Percentiles rank a stretch among this genome's conserved stretches.
Evolutionary conservation across 2,888 invertebrate species (phyloP).

Genomic region (Tortrix viridana): DNA sequence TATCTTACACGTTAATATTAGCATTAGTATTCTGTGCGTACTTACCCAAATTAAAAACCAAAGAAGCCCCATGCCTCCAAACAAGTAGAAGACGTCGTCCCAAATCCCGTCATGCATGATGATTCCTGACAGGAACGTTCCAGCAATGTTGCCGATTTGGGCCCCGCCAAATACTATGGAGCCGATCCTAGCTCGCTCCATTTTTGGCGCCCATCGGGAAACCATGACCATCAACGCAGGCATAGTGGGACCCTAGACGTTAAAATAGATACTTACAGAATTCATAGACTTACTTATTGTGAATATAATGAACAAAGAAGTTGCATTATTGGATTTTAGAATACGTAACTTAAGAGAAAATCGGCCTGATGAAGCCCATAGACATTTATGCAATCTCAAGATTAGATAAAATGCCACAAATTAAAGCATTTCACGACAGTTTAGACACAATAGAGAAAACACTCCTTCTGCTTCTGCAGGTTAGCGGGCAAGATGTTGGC

Average conservation of each 20-base stretch:
- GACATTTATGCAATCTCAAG: no score
- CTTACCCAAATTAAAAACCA: slow-evolving; percentile 82
- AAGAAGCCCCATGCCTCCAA: slow-evolving; percentile 77
- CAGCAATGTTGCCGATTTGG: slow-evolving; percentile 83
- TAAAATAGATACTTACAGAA: slow-evolving; percentile 15
- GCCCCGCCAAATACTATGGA: slow-evolving; percentile 85
- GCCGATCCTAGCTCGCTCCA: slow-evolving; percentile 82
- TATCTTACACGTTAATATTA: no score
- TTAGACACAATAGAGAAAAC: no score
- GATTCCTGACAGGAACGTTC: slow-evolving; percentile 79
- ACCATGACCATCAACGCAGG: slow-evolving; percentile 86
- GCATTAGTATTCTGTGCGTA: slow-evolving; percentile 19
- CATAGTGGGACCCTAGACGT: slow-evolving; percentile 83
- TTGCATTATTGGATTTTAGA: no score
- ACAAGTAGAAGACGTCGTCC: slow-evolving; percentile 85
- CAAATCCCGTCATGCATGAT: slow-evolving; percentile 80
- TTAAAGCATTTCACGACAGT: no score
- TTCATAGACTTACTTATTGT: no score
- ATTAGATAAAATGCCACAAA: no score
- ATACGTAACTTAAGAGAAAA: no score
- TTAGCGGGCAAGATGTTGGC: no score
- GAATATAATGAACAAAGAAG: no score
- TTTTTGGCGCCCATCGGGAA: slow-evolving; percentile 85
- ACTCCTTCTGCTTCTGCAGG: no score
- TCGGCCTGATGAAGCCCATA: no score